A percentile compares a stretch with the other conserved stretches of the same genome.
Conservation (phyloP, 2,888 invertebrate genomes). For the Athetis lepigone region DNA sequence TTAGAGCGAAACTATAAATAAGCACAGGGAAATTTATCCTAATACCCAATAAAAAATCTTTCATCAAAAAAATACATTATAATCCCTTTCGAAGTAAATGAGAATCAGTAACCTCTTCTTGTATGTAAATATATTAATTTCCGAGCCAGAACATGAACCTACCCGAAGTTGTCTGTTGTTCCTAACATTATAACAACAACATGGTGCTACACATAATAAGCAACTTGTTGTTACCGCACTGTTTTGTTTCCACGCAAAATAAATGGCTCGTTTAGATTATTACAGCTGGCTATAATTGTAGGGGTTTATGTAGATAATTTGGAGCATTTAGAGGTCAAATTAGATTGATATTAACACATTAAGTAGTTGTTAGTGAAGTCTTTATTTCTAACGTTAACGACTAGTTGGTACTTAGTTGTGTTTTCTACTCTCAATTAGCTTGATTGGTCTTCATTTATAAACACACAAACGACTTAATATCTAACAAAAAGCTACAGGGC, state of each 20-base stretch:
- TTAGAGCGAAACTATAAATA: background rate
- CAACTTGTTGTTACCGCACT: slow-evolving; percentile 63
- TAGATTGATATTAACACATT: background rate
- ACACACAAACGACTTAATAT: background rate
- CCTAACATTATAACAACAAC: slow-evolving; percentile 73
- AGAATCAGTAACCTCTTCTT: slow-evolving; percentile 56
- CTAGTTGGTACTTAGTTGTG: background rate
- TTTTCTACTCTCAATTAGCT: background rate
- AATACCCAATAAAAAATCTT: background rate
- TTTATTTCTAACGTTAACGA: background rate
- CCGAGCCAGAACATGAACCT: slow-evolving; percentile 67
- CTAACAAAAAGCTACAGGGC: no score
- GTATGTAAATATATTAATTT: slow-evolving; percentile 69
- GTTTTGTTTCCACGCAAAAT: slow-evolving; percentile 73
- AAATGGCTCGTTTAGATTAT: slow-evolving; percentile 69
- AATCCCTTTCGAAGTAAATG: slow-evolving; percentile 34
- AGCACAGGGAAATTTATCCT: background rate
- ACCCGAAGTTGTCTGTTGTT: slow-evolving; percentile 66
- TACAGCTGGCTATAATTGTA: slow-evolving; percentile 46
- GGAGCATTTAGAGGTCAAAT: background rate
- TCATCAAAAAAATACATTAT: slow-evolving; percentile 11
- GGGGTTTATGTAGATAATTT: slow-evolving; percentile 2
- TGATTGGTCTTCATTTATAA: background rate
- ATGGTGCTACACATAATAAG: slow-evolving; percentile 70
- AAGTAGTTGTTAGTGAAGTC: background rate